Evolutionary conservation across 2,797 vertebrate species (phyloP).

Genomic region (Sebastes alutus): DNA sequence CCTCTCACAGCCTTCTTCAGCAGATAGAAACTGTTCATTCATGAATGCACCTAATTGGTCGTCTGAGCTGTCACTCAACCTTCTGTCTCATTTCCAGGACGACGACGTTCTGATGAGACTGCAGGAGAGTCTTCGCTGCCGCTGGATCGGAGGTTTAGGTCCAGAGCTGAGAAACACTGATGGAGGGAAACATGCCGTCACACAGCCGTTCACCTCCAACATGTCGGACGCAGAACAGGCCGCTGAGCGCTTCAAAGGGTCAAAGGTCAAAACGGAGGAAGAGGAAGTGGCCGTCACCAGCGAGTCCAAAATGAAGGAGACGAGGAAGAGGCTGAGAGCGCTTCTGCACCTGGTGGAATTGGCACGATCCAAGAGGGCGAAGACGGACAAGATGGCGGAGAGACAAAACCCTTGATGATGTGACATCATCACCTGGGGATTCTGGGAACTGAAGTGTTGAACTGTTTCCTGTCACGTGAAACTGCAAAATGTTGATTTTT

Average conservation of each 20-base stretch:
- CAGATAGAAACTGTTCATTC: neutral
- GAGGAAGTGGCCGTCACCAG: neutral
- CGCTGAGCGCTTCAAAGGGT: neutral
- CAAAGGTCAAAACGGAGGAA: accelerated
- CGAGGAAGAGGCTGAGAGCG: constrained; percentile 36
- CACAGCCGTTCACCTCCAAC: accelerated
- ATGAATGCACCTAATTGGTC: neutral
- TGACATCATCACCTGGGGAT: too few relatives aligned
- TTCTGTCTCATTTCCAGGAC: constrained; percentile 28
- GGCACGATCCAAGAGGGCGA: neutral
- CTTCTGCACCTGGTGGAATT: neutral
- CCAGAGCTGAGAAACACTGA: neutral
- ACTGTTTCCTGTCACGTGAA: too few relatives aligned
- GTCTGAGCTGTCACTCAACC: neutral
- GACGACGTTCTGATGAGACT: constrained; percentile 17
- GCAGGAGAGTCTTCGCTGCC: constrained; percentile 45
- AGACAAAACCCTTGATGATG: neutral
- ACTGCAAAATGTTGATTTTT: too few relatives aligned
- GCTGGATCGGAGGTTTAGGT: constrained; percentile 16
- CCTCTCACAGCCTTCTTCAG: too few relatives aligned
- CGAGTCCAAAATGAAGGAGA: neutral
- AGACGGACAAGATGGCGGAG: neutral
- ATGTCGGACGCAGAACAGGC: neutral
- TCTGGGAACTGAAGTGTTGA: too few relatives aligned
- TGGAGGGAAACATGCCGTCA: neutral